Base-by-base conservation (phyloP, 2,113 vertebrate genomes). In the Cinclus mexicanus region DNA sequence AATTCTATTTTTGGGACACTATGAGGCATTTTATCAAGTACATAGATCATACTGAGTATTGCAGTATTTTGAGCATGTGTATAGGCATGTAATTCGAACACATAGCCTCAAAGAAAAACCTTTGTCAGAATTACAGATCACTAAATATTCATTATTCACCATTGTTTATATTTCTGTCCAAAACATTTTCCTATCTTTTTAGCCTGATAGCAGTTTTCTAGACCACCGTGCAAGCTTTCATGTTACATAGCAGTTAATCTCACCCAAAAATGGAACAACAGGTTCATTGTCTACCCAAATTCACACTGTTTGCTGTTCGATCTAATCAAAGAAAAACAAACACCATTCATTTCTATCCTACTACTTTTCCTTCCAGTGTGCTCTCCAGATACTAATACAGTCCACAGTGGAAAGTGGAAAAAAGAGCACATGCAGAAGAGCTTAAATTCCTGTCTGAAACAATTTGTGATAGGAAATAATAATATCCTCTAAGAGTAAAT, bases 141-240 rank as follows among this genome's bases (percentile, higher is more conserved):
- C 68, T 90, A 86, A 76, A 96, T 92, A 94, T 71, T 95, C 72
- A 92, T 94, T 96, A 90, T 89, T 93, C 88, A 84, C 68, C 37
- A 82, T 42, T 87, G 68, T 90, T 94, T 71, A 49, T 56, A 75
- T 68, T 94, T 83, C 88, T 93, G n/a, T 92, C 69, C 64, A 71
- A 92, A 93, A 76, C 63, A 89, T 55, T 97, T 92, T 83, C 93
- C 93, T 97, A 93, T 90, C 71, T 68, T 87, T 94, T 94, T 81
- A 93, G 60, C 83, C 60, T 89, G 83, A 87, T 65, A 68, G 72
- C 60, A 72, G 69, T 89, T 96, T 95, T 88, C 79, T 75, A 83
- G 60, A 78, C 31, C 60, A 87, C 35, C 84, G 75, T 94, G 69
- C 41, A 81, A 90, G 69, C 72, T 74, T 94, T 88, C 57, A 49